Evolutionary conservation across 37 sponge, comb jelly and placozoan species (phyloP), one percentile per base, ranked within the genome.

Genomic region (Amphimedon queenslandica): DNA sequence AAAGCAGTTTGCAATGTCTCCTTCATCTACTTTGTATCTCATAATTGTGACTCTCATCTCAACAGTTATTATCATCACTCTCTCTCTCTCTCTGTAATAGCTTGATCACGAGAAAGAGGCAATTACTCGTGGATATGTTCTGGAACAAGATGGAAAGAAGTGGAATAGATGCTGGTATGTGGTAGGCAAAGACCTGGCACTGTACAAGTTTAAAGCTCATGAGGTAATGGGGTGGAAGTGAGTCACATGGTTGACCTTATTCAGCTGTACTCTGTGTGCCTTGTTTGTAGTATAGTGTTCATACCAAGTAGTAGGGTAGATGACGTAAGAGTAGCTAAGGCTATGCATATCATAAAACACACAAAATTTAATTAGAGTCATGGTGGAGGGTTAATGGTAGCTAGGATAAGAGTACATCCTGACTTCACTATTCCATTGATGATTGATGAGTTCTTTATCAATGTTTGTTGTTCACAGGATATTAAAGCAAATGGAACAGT

Each of bases 171-270:
- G 81, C 57, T 93, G 94, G 94, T 85, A 92, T 55, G 78, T 78
- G 67, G 58, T 93, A 20, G 84, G 75, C 73, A 77, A 69, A 37
- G 94, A 93, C 77, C 76, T 70, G 21, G 83, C 74, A 0, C 72
- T 93, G 25, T 93, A 93, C 72, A 75, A 72, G 58, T 93, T 93
- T 86, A 89, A 75, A 43, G 94, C 94, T n/a, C 94, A 89, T 40
- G 90, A 89, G 74, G 94, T 40, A 25, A n/a, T n/a, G n/a, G n/a
- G n/a, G n/a, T n/a, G n/a, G n/a, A n/a, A n/a, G n/a, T n/a, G n/a
- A n/a, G n/a, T n/a, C n/a, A n/a, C n/a, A n/a, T n/a, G n/a, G n/a
- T n/a, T n/a, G n/a, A n/a, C n/a, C n/a, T n/a, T n/a, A n/a, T n/a
- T n/a, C n/a, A n/a, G n/a, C n/a, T n/a, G n/a, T n/a, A n/a, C n/a